Percentiles rank a stretch among this genome's conserved stretches.
phyloP scores from a whole-genome alignment of 2,797 vertebrate genomes.

The Manis crassicaudata region DNA sequence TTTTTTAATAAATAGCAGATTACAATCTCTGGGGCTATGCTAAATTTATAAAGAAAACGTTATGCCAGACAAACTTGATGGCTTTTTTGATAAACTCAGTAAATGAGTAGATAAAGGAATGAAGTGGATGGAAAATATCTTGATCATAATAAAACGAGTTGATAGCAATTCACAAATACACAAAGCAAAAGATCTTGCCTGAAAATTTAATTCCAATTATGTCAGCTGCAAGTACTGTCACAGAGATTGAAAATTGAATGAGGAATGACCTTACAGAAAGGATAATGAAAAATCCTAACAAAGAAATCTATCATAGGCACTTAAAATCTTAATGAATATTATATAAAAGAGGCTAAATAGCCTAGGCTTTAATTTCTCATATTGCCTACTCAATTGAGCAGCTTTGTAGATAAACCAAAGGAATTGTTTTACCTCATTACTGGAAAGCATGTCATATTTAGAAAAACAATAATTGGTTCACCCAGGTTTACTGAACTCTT shows the following conservation, averaged over 20 bases:
- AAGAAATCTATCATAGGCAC: conserved; percentile 61
- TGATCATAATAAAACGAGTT: conserved; percentile 67
- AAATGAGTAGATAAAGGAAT: conserved; percentile 70
- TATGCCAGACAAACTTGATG: conserved; percentile 61
- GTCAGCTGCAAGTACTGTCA: conserved; percentile 26
- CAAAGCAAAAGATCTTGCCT: conserved; percentile 45
- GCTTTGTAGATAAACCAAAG: not conserved
- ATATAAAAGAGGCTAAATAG: conserved; percentile 2
- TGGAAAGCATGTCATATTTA: not conserved
- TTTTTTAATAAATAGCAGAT: conserved; percentile 68
- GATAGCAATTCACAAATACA: conserved; percentile 54
- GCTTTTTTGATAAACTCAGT: conserved; percentile 72
- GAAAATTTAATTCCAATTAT: conserved; percentile 73
- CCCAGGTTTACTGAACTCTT: not conserved
- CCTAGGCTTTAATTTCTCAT: conserved; percentile 46
- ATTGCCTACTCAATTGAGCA: not conserved
- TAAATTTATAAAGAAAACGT: conserved; percentile 69
- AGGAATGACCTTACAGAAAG: conserved; percentile 61
- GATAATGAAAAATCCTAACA: conserved; percentile 67
- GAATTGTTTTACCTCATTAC: not conserved
- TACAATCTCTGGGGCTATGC: conserved; percentile 59
- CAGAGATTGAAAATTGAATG: conserved; percentile 63
- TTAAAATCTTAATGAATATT: conserved; percentile 68
- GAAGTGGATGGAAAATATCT: conserved; percentile 51
- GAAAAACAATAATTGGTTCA: not conserved